Conservation (phyloP, 1,140 invertebrate species). For the Hormaphis cornu region DNA sequence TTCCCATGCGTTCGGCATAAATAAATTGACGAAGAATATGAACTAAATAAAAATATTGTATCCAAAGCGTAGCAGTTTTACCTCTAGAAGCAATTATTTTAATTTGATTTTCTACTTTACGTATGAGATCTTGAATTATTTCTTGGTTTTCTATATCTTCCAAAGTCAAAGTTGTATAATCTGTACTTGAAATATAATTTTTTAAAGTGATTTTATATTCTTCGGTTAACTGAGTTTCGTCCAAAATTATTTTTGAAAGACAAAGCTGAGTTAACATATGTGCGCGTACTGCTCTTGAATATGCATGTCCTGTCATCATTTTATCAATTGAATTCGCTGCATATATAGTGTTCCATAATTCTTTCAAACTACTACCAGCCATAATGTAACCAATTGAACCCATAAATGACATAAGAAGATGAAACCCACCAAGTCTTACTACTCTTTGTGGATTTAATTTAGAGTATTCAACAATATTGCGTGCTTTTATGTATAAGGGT, state of each 20-base stretch:
- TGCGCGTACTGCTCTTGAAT: background rate
- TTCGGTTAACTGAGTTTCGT: background rate
- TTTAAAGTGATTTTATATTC: background rate
- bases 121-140: background rate
- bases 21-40: conserved; percentile 41
- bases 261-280: background rate
- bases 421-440: conserved; percentile 16
- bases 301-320: background rate
- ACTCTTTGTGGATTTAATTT: background rate
- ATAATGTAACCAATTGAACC: conserved; percentile 6
- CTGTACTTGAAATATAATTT: background rate
- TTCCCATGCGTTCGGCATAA: conserved; percentile 40
- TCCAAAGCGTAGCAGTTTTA: conserved; percentile 42
- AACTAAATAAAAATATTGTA: conserved; percentile 41
- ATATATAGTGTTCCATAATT: background rate
- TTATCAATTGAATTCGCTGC: background rate
- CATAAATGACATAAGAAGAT: conserved; percentile 19
- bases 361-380: background rate
- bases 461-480: background rate
- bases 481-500: conserved; percentile 1
- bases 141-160: background rate
- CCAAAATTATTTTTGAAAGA: background rate
- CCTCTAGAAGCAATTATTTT: background rate
- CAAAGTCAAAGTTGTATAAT: background rate
- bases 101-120: background rate